phyloP scores from a whole-genome alignment of 35 echinoderm and acorn worm genomes.

The Ptychodera flava region DNA sequence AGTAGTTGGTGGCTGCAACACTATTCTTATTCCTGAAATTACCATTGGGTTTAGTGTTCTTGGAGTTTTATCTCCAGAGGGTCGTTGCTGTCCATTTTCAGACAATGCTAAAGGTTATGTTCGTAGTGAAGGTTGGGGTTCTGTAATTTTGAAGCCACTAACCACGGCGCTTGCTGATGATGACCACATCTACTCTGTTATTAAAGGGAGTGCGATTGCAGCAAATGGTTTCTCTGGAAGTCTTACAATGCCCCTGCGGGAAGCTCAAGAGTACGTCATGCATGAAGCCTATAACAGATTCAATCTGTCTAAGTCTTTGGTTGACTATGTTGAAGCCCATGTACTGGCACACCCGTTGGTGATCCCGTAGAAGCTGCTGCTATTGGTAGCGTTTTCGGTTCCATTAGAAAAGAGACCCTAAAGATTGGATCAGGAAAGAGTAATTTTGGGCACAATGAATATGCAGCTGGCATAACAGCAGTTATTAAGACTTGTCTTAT shows the following conservation, averaged over 20 bases:
- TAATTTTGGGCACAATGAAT: constrained; percentile 95
- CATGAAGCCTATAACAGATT: no score
- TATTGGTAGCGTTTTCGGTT: constrained; percentile 51
- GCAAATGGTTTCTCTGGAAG: constrained; percentile 66
- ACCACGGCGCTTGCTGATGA: constrained; percentile 50
- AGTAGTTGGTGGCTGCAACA: constrained; percentile 57
- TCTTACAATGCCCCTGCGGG: constrained; percentile 76
- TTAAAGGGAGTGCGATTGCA: constrained; percentile 63
- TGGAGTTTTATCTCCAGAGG: constrained; percentile 82
- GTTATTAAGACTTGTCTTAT: constrained; percentile 89
- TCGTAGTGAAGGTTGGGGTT: no score
- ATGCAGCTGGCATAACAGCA: constrained; percentile 60
- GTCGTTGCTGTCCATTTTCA: constrained; percentile 83
- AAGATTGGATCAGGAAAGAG: no score
- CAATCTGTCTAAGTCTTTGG: constrained; percentile 47
- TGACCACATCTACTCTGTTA: constrained; percentile 82
- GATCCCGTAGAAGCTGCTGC: constrained; percentile 95
- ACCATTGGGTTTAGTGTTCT: constrained; percentile 76
- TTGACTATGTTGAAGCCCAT: constrained; percentile 83
- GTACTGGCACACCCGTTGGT: constrained; percentile 90
- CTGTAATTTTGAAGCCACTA: constrained; percentile 78
- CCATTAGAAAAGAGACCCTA: constrained; percentile 25
- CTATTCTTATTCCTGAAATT: constrained; percentile 58
- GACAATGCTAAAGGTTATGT: constrained; percentile 69
- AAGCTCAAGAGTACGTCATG: constrained; percentile 39